These are phyloP conservation scores for Diloba caeruleocephala DNA, from an alignment of 2,888 invertebrate species.

Conservation along the genomic window DNA sequence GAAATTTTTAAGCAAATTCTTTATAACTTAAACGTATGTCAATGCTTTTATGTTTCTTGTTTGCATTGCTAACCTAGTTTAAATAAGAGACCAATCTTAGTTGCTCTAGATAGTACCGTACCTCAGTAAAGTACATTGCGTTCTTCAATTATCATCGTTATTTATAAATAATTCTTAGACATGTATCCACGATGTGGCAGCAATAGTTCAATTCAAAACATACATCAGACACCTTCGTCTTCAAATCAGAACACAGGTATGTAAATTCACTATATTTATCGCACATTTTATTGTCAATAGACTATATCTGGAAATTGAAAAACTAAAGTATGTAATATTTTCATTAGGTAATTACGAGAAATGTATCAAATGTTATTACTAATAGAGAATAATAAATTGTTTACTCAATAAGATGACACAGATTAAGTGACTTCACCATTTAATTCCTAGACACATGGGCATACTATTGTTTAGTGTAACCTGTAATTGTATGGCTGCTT, in stretches of 20 bases:
- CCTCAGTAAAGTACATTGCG: too few relatives aligned
- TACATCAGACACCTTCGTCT: constrained; percentile 93
- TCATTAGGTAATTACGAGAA: too few relatives aligned
- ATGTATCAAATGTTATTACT: too few relatives aligned
- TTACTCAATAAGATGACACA: not conserved
- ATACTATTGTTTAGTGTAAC: too few relatives aligned
- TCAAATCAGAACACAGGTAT: constrained; percentile 94
- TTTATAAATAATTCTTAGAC: constrained; percentile 38
- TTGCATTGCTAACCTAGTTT: constrained; percentile 75
- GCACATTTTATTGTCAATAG: not conserved
- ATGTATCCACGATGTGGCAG: constrained; percentile 93
- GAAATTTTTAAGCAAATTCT: constrained; percentile 37
- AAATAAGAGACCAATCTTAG: constrained; percentile 34
- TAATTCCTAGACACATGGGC: too few relatives aligned
- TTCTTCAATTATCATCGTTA: constrained; percentile 7
- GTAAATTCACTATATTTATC: constrained; percentile 19
- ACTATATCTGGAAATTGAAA: too few relatives aligned
- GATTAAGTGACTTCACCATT: too few relatives aligned
- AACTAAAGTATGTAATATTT: not conserved
- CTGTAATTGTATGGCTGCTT: too few relatives aligned
- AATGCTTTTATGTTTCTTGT: constrained; percentile 33
- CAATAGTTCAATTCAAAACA: constrained; percentile 92
- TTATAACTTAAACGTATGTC: constrained; percentile 37
- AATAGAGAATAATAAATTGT: not conserved
- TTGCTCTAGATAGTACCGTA: constrained; percentile 3